Evolutionary conservation across 2,888 invertebrate species (phyloP).

Genomic region (Epinotia brunnichana): DNA sequence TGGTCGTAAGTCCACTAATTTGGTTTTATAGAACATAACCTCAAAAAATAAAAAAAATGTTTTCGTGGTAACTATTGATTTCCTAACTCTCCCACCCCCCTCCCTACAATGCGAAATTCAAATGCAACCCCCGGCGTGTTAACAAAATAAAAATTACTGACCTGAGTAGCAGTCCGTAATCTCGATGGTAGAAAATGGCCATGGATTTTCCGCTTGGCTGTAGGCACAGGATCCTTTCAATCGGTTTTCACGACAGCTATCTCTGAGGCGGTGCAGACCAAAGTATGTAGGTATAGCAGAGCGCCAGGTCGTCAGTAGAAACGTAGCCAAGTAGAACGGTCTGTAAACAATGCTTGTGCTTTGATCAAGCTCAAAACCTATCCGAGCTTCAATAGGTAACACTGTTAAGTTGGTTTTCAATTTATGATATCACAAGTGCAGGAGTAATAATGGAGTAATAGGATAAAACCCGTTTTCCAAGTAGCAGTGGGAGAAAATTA

Average conservation of each 20-base stretch:
- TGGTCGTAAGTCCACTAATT: too few relatives aligned
- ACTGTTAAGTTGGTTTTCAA: too few relatives aligned
- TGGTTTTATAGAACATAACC: too few relatives aligned
- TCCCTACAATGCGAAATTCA: too few relatives aligned
- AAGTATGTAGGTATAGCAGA: not conserved
- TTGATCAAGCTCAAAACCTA: not conserved
- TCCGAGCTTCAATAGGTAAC: not conserved
- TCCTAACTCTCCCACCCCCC: too few relatives aligned
- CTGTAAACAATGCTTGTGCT: not conserved
- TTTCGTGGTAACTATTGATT: too few relatives aligned
- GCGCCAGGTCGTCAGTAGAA: not conserved
- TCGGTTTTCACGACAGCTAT: not conserved
- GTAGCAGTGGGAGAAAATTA: not conserved
- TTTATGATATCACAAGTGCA: too few relatives aligned
- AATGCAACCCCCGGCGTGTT: too few relatives aligned
- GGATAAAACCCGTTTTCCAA: too few relatives aligned
- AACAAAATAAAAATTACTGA: not conserved
- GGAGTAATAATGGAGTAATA: too few relatives aligned
- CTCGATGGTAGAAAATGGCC: not conserved
- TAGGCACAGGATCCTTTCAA: not conserved
- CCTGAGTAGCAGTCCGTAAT: not conserved
- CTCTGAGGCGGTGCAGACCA: not conserved
- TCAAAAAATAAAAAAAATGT: too few relatives aligned
- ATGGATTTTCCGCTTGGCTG: not conserved
- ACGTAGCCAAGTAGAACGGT: not conserved